Percentiles rank a stretch among this genome's conserved stretches.
Evolutionary conservation across 2,797 vertebrate species (phyloP).

Genomic region (Caiman crocodilus): DNA sequence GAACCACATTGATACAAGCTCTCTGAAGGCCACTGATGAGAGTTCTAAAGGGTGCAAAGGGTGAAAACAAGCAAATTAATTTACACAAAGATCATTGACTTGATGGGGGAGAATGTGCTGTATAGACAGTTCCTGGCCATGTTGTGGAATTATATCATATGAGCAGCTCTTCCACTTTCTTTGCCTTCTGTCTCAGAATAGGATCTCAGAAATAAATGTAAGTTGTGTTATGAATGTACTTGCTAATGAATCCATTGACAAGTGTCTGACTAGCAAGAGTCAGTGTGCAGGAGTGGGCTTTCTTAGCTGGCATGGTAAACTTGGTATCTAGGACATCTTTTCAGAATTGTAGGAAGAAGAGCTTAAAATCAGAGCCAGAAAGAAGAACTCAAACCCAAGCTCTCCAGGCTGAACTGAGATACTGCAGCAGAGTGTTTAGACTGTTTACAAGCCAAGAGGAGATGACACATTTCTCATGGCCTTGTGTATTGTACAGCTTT

Average conservation of each 20-base stretch:
- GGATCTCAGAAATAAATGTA: slow-evolving; percentile 56
- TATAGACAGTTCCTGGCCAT: slow-evolving; percentile 20
- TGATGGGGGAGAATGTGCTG: slow-evolving; percentile 1
- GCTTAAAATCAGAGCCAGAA: slow-evolving; percentile 27
- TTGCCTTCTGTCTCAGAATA: neutral
- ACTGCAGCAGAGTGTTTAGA: neutral
- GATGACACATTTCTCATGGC: slow-evolving; percentile 6
- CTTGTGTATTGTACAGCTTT: neutral
- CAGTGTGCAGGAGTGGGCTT: slow-evolving; percentile 34
- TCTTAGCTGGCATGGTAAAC: slow-evolving; percentile 59
- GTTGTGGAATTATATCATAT: slow-evolving; percentile 26
- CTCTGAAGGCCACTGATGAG: neutral
- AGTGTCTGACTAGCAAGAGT: slow-evolving; percentile 38
- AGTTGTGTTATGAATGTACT: slow-evolving; percentile 68
- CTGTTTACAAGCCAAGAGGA: slow-evolving; percentile 30
- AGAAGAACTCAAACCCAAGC: slow-evolving; percentile 54
- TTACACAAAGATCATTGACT: neutral
- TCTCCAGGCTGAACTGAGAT: slow-evolving; percentile 45
- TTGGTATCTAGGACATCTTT: slow-evolving; percentile 71
- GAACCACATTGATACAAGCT: neutral
- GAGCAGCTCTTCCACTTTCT: slow-evolving; percentile 35
- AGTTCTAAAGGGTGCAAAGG: neutral
- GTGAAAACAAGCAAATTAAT: neutral
- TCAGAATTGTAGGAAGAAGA: slow-evolving; percentile 40
- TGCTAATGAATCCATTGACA: slow-evolving; percentile 72